Percentiles rank a stretch among this genome's conserved stretches.
These are phyloP conservation scores for Colius striatus DNA, from an alignment of 2,113 vertebrate species.

Conservation along the genomic window DNA sequence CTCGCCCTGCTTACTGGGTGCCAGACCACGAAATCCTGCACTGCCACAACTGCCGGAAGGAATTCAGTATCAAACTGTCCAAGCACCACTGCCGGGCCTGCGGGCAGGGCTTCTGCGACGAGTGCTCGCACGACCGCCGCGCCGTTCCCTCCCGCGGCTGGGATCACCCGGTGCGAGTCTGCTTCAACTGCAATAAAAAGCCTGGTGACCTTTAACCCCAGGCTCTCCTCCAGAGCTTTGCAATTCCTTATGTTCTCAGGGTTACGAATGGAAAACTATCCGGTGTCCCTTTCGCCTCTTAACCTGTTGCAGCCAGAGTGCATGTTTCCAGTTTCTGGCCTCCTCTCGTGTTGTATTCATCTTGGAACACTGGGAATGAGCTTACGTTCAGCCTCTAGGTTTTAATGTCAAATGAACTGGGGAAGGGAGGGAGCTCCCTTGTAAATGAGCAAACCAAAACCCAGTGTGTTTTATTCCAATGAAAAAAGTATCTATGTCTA, in stretches of 20 bases:
- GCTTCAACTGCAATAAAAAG: conserved; percentile 93
- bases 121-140: conserved; percentile 91
- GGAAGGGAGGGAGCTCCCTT: conserved; percentile 35
- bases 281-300: conserved; percentile 61
- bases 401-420: conserved; percentile 50
- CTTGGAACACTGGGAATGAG: conserved; percentile 52
- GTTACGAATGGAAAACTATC: conserved; percentile 75
- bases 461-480: conserved; percentile 69
- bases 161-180: conserved; percentile 97
- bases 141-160: conserved; percentile 94
- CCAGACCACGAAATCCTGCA: conserved; percentile 95
- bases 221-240: conserved; percentile 71
- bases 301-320: conserved; percentile 69
- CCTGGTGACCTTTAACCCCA: conserved; percentile 92
- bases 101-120: conserved; percentile 94
- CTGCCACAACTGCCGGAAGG: conserved; percentile 91
- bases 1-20: conserved; percentile 96
- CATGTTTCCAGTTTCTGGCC: conserved; percentile 69
- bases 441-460: conserved; percentile 63
- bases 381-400: conserved; percentile 44
- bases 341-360: conserved; percentile 53
- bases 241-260: conserved; percentile 85
- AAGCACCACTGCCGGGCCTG: conserved; percentile 98
- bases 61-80: conserved; percentile 92
- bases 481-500: not conserved